These are phyloP conservation scores for Hydrozoanthus gracilis DNA, from an alignment of 92 coral and sea anemone genomes.

Conservation along the genomic window DNA sequence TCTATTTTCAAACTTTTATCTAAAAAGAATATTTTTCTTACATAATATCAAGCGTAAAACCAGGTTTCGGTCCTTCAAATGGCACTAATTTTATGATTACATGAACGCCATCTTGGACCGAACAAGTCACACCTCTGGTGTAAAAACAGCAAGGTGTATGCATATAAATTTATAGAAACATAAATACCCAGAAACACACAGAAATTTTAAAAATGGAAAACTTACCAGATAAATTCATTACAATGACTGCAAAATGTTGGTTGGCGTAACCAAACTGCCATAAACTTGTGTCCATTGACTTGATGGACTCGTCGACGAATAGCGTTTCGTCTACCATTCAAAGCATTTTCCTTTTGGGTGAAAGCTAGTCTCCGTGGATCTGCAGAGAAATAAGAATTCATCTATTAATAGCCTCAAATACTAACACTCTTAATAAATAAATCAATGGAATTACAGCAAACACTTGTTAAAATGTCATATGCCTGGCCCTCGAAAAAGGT, in stretches of 20 bases:
- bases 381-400: conserved; percentile 12
- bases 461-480: not conserved
- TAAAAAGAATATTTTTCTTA: conserved; percentile 14
- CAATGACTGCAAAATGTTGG: conserved; percentile 98
- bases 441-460: conserved; percentile 16
- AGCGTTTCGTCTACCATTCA: conserved; percentile 92
- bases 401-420: conserved; percentile 12
- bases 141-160: conserved; percentile 14
- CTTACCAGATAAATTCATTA: conserved; percentile 98
- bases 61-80: not conserved
- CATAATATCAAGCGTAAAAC: conserved; percentile 8
- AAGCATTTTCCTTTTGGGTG: conserved; percentile 90
- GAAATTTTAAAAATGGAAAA: not conserved
- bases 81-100: conserved; percentile 14
- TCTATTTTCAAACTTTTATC: conserved; percentile 11
- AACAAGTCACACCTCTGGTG: conserved; percentile 35
- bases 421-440: conserved; percentile 32
- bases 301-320: conserved; percentile 94
- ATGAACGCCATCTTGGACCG: conserved; percentile 41
- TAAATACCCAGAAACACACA: not conserved
- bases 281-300: conserved; percentile 94
- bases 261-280: conserved; percentile 97
- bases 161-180: not conserved
- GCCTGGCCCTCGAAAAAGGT: not conserved
- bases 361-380: conserved; percentile 69